Base-by-base conservation (phyloP, 2,113 vertebrate genomes). In the Eptesicus fuscus region DNA sequence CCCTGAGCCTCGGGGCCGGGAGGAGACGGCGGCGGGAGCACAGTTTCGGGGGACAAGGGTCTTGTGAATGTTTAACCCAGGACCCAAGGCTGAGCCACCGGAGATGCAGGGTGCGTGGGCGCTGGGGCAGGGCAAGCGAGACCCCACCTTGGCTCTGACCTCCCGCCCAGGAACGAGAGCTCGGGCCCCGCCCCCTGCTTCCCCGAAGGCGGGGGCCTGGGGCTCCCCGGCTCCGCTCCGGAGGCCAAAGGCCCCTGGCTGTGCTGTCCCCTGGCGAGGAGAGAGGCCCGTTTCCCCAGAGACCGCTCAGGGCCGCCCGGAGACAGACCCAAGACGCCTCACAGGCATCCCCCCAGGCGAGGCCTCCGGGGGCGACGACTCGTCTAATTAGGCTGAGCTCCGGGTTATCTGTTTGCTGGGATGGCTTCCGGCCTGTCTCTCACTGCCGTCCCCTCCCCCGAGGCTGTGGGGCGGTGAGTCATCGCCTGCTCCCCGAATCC, bases 81-180 rank as follows among this genome's bases (percentile, higher is more conserved):
- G 65, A 69, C 79, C 67, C 35, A 12, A 13, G 70, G 22, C 11
- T 5, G 51, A 32, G 51, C 44, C 13, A 49, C 32, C 2, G 1
- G 56, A 59, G 40, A n/a, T 0, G 2, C 14, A 16, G 76, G n/a
- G 9, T 13, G 42, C 65, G 1, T 0, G 1, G 51, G 59, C 0
- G 3, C 11, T 32, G 14, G 0, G 42, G 32, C 77, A 13, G 56
- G 5, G 9, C 42, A 35, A 40, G 4, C 35, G 0, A 59, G 85
- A 18, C 8, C 59, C 49, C 16, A 8, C 53, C 37, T 14, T 9
- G 16, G 14, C 77, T 13, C 22, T 18, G 40, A 37, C 32, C 71
- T 37, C 44, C 7, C 0, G 1, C 9, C 53, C 42, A 4, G 10
- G 73, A 42, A 22, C 0, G 4, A 23, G 59, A 61, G 28, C 28